These are phyloP conservation scores for Lathronympha strigana DNA, from an alignment of 2,888 invertebrate genomes.

Conservation along the genomic window DNA sequence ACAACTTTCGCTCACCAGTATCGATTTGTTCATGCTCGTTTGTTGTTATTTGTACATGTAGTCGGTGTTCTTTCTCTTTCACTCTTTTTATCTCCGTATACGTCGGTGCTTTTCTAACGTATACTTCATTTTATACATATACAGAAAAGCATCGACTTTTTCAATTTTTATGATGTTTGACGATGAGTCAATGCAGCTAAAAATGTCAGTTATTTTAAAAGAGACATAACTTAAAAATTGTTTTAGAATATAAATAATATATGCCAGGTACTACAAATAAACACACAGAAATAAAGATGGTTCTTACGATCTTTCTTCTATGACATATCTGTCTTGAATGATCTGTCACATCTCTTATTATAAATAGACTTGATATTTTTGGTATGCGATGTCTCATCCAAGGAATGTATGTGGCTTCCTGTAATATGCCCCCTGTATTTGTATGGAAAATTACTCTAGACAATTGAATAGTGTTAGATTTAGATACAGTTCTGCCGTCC, in stretches of 20 bases:
- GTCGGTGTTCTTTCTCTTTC: slow-evolving; percentile 84
- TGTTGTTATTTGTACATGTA: slow-evolving; percentile 70
- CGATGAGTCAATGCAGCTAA: slow-evolving; percentile 23
- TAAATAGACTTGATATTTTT: slow-evolving; percentile 26
- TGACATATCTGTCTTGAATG: slow-evolving; percentile 3
- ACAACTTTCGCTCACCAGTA: slow-evolving; percentile 19
- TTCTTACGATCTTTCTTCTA: neutral
- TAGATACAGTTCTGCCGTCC: slow-evolving; percentile 10
- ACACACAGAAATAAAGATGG: neutral
- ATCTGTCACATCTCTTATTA: slow-evolving; percentile 11
- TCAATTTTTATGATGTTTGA: slow-evolving; percentile 24
- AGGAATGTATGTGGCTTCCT: slow-evolving; percentile 39
- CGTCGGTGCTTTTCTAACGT: slow-evolving; percentile 59
- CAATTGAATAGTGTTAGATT: slow-evolving; percentile 23
- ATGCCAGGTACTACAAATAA: neutral
- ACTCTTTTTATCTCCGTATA: slow-evolving; percentile 62
- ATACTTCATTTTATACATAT: slow-evolving; percentile 38
- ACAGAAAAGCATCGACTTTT: slow-evolving; percentile 36
- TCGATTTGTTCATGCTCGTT: slow-evolving; percentile 53
- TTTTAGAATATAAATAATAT: neutral
- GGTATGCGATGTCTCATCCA: slow-evolving; percentile 33
- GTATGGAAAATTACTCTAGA: slow-evolving; percentile 35
- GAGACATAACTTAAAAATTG: no score
- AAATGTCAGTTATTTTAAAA: slow-evolving; percentile 26
- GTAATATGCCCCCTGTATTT: slow-evolving; percentile 41